phyloP scores from a whole-genome alignment of 1,140 invertebrate genomes.

The Cydia splendana region DNA sequence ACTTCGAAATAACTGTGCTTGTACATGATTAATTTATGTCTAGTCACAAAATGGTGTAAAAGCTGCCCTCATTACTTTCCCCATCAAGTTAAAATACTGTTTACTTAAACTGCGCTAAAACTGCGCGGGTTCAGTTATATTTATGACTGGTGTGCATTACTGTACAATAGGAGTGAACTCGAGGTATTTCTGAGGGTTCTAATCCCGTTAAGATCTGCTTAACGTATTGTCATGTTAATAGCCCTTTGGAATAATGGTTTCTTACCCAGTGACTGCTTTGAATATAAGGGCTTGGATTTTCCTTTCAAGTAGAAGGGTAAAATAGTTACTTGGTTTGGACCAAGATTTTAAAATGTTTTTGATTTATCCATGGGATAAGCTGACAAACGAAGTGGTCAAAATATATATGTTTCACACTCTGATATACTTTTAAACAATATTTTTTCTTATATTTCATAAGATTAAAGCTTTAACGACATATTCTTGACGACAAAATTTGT shows the following conservation, averaged over 20 bases:
- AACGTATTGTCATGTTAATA: constrained; percentile 30
- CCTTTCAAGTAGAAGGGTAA: background rate
- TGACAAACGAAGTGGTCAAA: too few relatives aligned
- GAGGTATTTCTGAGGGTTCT: background rate
- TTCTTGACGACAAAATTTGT: too few relatives aligned
- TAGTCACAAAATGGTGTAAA: background rate
- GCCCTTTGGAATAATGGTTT: background rate
- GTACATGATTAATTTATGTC: too few relatives aligned
- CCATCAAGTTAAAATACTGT: background rate
- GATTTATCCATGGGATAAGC: background rate
- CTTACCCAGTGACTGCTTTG: background rate
- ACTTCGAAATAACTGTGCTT: too few relatives aligned
- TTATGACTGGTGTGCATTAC: constrained; percentile 29
- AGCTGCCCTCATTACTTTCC: background rate
- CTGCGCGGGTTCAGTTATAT: constrained; percentile 9
- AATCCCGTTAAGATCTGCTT: constrained; percentile 26
- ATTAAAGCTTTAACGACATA: too few relatives aligned
- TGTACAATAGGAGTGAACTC: background rate
- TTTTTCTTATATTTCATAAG: too few relatives aligned
- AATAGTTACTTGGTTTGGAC: background rate
- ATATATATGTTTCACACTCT: too few relatives aligned
- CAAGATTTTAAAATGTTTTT: background rate
- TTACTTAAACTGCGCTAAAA: background rate
- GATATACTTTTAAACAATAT: too few relatives aligned
- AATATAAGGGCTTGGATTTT: background rate